These are phyloP conservation scores for Chrysemys picta DNA, from an alignment of 2,113 vertebrate species.

Conservation along the genomic window DNA sequence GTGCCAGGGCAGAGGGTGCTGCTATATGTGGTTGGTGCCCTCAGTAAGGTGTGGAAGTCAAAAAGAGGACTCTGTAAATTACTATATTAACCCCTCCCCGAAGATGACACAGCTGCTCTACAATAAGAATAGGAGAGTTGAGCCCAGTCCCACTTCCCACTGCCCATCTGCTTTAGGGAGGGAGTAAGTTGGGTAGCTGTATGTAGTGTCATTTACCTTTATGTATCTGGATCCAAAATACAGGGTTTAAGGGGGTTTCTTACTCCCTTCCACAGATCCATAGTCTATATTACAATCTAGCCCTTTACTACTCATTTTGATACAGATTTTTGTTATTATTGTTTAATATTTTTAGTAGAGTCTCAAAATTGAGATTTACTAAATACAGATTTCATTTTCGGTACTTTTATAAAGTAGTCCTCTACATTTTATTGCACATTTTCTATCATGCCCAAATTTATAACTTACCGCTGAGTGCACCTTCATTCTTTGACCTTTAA, in stretches of 20 bases:
- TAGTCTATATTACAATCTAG: too few relatives aligned
- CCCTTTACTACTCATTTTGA: background rate
- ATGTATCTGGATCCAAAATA: too few relatives aligned
- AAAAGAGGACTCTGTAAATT: too few relatives aligned
- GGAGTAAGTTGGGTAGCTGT: fast-evolving
- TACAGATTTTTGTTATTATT: background rate
- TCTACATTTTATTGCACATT: background rate
- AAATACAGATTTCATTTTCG: background rate
- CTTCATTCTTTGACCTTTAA: background rate
- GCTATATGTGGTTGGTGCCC: too few relatives aligned
- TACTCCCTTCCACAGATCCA: too few relatives aligned
- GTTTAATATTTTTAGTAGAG: background rate
- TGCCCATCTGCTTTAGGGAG: background rate
- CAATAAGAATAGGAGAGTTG: background rate
- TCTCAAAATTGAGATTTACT: background rate
- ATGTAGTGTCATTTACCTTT: too few relatives aligned
- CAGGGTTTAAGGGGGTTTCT: too few relatives aligned
- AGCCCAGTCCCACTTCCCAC: background rate
- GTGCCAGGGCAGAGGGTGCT: too few relatives aligned
- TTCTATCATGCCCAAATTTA: background rate
- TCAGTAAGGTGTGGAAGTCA: too few relatives aligned
- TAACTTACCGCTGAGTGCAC: background rate
- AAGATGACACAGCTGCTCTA: background rate
- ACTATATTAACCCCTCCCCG: background rate
- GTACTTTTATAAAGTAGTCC: background rate